A percentile compares a stretch with the other conserved stretches of the same genome.
phyloP scores from a whole-genome alignment of 2,113 vertebrate species.

The Atherinomorus stipes region DNA sequence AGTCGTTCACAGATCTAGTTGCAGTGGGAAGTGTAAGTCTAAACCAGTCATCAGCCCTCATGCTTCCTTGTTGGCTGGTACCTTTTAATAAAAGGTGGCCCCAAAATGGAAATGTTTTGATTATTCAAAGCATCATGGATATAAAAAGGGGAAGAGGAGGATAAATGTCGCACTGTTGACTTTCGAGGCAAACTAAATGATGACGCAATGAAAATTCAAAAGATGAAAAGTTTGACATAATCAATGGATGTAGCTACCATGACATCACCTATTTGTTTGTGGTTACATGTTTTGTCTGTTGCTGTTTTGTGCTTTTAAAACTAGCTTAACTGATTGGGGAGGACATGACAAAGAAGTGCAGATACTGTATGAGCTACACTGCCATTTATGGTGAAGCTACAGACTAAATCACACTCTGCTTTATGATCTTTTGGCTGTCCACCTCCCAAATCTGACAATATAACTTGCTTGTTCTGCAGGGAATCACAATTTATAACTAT shows the following conservation, averaged over 20 bases:
- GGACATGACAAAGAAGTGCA: too few relatives aligned
- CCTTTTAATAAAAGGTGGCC: neutral
- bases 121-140: neutral
- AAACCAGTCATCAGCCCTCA: slow-evolving; percentile 32
- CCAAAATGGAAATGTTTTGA: slow-evolving; percentile 19
- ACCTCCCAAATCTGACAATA: too few relatives aligned
- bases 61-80: slow-evolving; percentile 4
- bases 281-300: neutral
- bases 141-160: neutral
- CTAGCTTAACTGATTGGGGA: too few relatives aligned
- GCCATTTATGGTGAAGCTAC: too few relatives aligned
- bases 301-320: neutral
- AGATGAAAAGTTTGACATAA: too few relatives aligned
- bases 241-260: neutral
- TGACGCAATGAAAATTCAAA: neutral
- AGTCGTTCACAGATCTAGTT: slow-evolving; percentile 3
- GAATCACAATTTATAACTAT: too few relatives aligned
- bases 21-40: slow-evolving; percentile 38
- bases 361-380: too few relatives aligned
- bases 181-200: neutral
- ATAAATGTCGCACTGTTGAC: neutral
- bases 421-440: too few relatives aligned
- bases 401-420: too few relatives aligned
- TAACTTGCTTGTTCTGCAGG: too few relatives aligned
- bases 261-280: neutral